A percentile compares a stretch with the other conserved stretches of the same genome.
phyloP scores from a whole-genome alignment of 2,113 vertebrate species.

The Prunella himalayana region DNA sequence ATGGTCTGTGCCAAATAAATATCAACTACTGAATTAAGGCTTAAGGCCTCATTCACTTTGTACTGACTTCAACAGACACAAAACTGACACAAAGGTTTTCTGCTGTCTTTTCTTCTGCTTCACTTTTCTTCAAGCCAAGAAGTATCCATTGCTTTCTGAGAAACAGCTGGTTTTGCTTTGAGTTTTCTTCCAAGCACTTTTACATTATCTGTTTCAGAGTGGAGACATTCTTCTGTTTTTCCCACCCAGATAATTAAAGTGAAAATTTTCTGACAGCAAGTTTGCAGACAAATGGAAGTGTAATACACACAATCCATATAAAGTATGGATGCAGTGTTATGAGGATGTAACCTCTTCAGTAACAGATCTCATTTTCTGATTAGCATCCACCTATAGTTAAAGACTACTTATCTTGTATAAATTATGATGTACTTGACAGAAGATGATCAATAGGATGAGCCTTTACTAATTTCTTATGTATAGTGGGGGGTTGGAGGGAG shows the following conservation, averaged over 20 bases:
- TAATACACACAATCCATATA: background rate
- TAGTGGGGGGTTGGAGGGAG: background rate
- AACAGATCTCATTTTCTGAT: background rate
- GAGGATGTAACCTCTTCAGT: background rate
- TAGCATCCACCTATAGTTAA: background rate
- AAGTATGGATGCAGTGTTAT: background rate
- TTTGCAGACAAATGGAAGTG: background rate
- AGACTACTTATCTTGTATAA: background rate
- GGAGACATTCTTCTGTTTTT: background rate
- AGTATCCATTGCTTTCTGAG: background rate
- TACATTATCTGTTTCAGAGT: background rate
- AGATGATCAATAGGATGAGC: background rate
- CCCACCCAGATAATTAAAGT: background rate
- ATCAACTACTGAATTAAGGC: background rate
- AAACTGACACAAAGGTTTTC: background rate
- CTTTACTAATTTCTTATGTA: background rate
- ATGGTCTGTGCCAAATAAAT: background rate
- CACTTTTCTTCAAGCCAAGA: background rate
- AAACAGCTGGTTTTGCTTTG: background rate
- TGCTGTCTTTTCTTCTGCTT: background rate
- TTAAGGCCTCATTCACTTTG: background rate
- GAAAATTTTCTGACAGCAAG: background rate
- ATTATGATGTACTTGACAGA: background rate
- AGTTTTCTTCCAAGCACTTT: background rate
- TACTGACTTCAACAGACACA: background rate